These are phyloP conservation scores for Argynnis bischoffii DNA, from an alignment of 2,888 invertebrate genomes.

Conservation along the genomic window DNA sequence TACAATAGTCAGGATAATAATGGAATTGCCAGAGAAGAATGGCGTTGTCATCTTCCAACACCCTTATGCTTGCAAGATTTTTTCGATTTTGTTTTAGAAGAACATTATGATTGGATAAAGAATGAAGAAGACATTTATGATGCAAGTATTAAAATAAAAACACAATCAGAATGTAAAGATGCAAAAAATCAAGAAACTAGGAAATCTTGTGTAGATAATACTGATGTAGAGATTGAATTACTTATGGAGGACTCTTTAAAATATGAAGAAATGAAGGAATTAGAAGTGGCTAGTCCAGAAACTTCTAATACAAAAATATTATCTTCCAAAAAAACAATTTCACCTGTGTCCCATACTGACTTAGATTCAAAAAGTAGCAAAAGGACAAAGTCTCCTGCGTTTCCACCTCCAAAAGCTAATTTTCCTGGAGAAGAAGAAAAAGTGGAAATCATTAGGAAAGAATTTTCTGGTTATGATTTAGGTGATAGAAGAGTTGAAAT, in stretches of 20 bases:
- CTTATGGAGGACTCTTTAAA: slow-evolving; percentile 74
- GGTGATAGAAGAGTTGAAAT: slow-evolving; percentile 71
- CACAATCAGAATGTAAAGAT: slow-evolving; percentile 54
- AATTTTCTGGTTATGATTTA: slow-evolving; percentile 68
- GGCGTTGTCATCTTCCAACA: slow-evolving; percentile 74
- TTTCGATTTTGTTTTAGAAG: slow-evolving; percentile 76
- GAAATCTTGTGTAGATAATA: slow-evolving; percentile 59
- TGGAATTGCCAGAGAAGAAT: slow-evolving; percentile 67
- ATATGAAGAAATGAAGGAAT: slow-evolving; percentile 53
- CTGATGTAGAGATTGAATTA: slow-evolving; percentile 61
- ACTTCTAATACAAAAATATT: slow-evolving; percentile 36
- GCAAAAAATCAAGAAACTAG: slow-evolving; percentile 45
- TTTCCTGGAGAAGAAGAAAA: slow-evolving; percentile 39
- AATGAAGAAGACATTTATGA: slow-evolving; percentile 66
- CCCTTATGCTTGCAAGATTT: slow-evolving; percentile 80
- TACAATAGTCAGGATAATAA: slow-evolving; percentile 69
- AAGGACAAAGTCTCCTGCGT: slow-evolving; percentile 51
- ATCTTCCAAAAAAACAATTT: slow-evolving; percentile 47
- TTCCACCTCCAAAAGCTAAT: slow-evolving; percentile 49
- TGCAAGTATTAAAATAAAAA: slow-evolving; percentile 48
- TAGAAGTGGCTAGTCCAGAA: slow-evolving; percentile 46
- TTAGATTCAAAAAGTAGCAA: slow-evolving; percentile 54
- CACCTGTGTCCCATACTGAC: slow-evolving; percentile 46
- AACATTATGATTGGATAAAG: slow-evolving; percentile 76
- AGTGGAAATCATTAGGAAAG: slow-evolving; percentile 48